Base-by-base conservation (phyloP, 2,113 vertebrate genomes). In the Rhynchomys soricoides region DNA sequence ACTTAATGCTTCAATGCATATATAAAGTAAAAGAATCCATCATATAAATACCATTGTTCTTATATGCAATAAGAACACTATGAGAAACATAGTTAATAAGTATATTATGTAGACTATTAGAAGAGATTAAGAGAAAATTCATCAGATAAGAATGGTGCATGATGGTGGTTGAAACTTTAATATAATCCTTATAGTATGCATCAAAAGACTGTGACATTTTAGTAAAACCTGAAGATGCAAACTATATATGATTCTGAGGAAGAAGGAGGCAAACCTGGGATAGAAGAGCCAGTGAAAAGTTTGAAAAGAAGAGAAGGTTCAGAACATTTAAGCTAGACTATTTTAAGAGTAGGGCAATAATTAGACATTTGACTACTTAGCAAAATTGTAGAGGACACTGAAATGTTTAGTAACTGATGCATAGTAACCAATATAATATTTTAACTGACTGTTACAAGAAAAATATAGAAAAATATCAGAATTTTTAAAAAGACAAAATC, bases 361-460 rank as follows among this genome's bases (percentile, higher is more conserved):
- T 1, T 5, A 15, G 10, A 9, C 12, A 62, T 7, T 57, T 66
- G 8, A 0, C 9, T 52, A 3, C 1, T 29, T 22, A 57, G 29
- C 40, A 87, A 45, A 82, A 11, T 19, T 73, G 34, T 40, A 82
- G 7, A 17, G 13, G 29, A 43, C 11, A 55, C 1, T 21, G 9
- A 93, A 81, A 50, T 0, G 8, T 11, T 7, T 29, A 90, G 4
- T 73, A 50, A 48, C 57, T 2, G 26, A 43, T 52, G 31, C 45
- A 40, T 57, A 62, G 79, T n/a, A 93, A 10, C 86, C 22, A 79
- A 66, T 71, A 34, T 4, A 55, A 31, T 29, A 86, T 82, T 86
- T 66, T 26, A 24, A 74, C 81, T 89, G 79, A 68, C 57, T 5
- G 9, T 40, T 4, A 13, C 8, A 55, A 90, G 45, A 50, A 75